Evolutionary conservation across 2,888 invertebrate species (phyloP).

Genomic region (Cheilosia vulpina): DNA sequence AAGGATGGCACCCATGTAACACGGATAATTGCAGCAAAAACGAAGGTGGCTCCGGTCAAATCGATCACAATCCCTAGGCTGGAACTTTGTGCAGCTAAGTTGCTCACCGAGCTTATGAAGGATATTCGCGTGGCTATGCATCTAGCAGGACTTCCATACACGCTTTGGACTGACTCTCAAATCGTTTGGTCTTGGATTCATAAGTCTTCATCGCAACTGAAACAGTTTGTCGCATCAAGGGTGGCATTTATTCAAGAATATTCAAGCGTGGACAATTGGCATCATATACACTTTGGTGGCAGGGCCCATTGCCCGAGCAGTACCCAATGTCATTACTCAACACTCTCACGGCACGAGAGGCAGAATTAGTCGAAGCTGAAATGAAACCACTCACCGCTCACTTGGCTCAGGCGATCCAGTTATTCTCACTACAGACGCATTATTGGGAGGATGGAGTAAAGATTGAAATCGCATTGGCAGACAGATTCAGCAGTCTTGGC

Average conservation of each 20-base stretch:
- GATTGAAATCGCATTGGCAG: background rate
- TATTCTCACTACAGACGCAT: slow-evolving; percentile 6
- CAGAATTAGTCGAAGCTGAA: no score
- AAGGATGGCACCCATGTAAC: no score
- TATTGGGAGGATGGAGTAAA: background rate
- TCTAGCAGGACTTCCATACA: slow-evolving; percentile 4
- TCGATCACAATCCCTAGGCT: slow-evolving; percentile 19
- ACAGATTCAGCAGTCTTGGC: slow-evolving; percentile 12
- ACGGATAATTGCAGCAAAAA: background rate
- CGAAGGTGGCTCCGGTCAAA: slow-evolving; percentile 16
- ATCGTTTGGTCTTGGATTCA: slow-evolving; percentile 5
- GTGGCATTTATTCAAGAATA: slow-evolving; percentile 4
- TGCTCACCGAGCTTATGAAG: slow-evolving; percentile 9
- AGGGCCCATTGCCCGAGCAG: slow-evolving; percentile 13
- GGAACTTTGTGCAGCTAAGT: slow-evolving; percentile 11
- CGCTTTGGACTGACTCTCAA: background rate
- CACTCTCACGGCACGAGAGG: background rate
- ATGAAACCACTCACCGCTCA: background rate
- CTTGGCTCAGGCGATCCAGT: slow-evolving; percentile 3
- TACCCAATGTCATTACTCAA: background rate
- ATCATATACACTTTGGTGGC: slow-evolving; percentile 19
- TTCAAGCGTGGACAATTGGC: slow-evolving; percentile 1
- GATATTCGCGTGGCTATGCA: slow-evolving; percentile 10
- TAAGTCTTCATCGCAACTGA: background rate
- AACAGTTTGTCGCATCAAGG: background rate